Evolutionary conservation across 2,797 vertebrate genomes (phyloP), one percentile per base, ranked within the genome.

Genomic region (Anabacerthia variegaticeps): DNA sequence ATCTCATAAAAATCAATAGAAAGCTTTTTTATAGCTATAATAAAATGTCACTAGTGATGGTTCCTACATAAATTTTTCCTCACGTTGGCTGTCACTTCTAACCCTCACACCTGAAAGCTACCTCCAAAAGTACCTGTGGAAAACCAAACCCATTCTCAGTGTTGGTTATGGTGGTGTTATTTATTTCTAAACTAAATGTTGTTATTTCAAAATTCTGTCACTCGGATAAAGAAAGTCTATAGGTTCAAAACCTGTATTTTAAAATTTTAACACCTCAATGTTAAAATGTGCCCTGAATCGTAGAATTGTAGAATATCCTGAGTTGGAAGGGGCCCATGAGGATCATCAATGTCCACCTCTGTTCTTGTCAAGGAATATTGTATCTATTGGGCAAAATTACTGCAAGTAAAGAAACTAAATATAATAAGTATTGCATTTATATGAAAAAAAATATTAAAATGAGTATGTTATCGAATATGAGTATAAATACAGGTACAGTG

Each of bases 381-480:
- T 10, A 95, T 63, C 82, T 81, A 65, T 27, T 93, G 82, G 88
- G 51, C 72, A 84, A 66, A 96, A 71, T 85, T 83, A 67, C 69
- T 89, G 88, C 83, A 93, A 73, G 79, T 54, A 90, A 94, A 96
- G 51, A 89, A 83, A 62, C 36, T 73, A 87, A 91, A 62, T 90
- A 94, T 81, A 67, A 67, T 39, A 49, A 96, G 80, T 49, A 87
- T 67, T 94, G 94, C 61, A 85, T 93, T 95, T 87, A 81, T 58
- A 88, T 63, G 90, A 73, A 91, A 94, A 91, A 93, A 91, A 12
- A 91, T 39, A 12, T 10, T 88, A 85, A 96, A 96, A 88, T 68
- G 46, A 12, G 6, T 66, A 6, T 7, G 9, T 19, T 52, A 39
- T 46, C 52, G n/a, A 22, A 30, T 24, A 3, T 28, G 36, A 36